These are phyloP conservation scores for Strix aluco DNA, from an alignment of 2,113 vertebrate genomes.

Conservation along the genomic window DNA sequence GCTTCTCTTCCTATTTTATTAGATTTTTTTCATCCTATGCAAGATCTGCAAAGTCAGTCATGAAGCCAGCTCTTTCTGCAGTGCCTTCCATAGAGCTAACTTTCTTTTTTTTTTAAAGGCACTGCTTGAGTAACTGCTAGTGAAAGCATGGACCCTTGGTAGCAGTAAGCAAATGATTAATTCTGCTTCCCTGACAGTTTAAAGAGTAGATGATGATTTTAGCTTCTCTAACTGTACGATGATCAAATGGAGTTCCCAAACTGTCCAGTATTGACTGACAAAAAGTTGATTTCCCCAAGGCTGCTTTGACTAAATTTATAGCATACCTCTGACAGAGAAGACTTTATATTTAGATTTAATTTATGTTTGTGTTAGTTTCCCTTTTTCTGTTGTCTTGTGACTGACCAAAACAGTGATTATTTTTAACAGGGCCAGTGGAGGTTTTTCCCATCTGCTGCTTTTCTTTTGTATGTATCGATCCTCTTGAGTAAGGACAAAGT, in stretches of 20 bases:
- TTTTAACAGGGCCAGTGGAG: background rate
- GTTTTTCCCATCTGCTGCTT: background rate
- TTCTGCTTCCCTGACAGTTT: background rate
- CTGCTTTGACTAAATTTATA: constrained; percentile 17
- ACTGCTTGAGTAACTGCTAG: background rate
- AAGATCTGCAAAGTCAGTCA: background rate
- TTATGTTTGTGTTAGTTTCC: background rate
- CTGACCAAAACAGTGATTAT: background rate
- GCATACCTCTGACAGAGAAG: background rate
- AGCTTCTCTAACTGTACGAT: background rate
- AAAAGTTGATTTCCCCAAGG: constrained; percentile 56
- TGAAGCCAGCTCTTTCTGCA: background rate
- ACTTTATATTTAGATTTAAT: background rate
- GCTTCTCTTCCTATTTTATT: background rate
- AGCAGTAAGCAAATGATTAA: background rate
- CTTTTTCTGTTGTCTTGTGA: background rate
- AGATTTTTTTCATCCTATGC: background rate
- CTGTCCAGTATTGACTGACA: background rate
- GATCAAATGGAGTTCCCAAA: constrained; percentile 17
- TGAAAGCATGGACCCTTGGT: background rate
- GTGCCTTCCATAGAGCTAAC: background rate
- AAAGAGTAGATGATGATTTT: background rate
- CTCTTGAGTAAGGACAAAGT: background rate
- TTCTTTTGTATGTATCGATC: background rate
- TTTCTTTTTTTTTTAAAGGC: background rate